phyloP scores from a whole-genome alignment of 2,888 invertebrate genomes.

The Biston stratarius region DNA sequence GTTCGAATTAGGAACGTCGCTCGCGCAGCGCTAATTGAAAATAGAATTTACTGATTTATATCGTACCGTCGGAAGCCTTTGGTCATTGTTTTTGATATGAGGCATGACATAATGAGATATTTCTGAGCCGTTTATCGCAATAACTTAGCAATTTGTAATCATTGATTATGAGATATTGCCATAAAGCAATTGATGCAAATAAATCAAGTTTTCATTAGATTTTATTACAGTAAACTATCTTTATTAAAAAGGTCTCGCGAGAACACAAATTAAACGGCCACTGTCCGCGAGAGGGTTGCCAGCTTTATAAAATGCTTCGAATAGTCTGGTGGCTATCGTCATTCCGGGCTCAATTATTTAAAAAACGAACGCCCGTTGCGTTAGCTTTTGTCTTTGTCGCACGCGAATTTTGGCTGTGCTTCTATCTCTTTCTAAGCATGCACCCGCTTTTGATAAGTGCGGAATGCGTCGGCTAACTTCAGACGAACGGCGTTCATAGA shows the following conservation, averaged over 20 bases:
- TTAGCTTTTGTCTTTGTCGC: constrained; percentile 67
- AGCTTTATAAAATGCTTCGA: constrained; percentile 78
- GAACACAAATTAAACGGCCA: constrained; percentile 79
- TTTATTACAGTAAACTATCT: constrained; percentile 20
- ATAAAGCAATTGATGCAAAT: constrained; percentile 1
- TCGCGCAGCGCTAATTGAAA: constrained; percentile 76
- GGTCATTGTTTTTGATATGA: constrained; percentile 63
- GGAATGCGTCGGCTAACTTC: constrained; percentile 85
- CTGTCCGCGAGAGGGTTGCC: constrained; percentile 77
- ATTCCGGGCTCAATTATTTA: constrained; percentile 84
- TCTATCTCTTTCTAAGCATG: constrained; percentile 66
- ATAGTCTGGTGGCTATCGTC: constrained; percentile 82
- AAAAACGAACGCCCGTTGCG: constrained; percentile 77
- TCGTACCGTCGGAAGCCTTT: constrained; percentile 66
- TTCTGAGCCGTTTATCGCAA: constrained; percentile 24
- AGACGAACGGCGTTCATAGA: constrained; percentile 83
- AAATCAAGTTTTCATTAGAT: not conserved
- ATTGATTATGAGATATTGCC: constrained; percentile 13
- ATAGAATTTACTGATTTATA: constrained; percentile 77
- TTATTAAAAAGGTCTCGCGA: constrained; percentile 52
- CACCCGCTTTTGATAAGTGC: constrained; percentile 78
- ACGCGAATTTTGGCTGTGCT: constrained; percentile 61
- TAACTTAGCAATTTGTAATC: constrained; percentile 11
- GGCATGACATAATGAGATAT: constrained; percentile 52
- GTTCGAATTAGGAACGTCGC: constrained; percentile 81